Base-by-base conservation (phyloP, 2,797 vertebrate species). In the Falco novaeseelandiae region DNA sequence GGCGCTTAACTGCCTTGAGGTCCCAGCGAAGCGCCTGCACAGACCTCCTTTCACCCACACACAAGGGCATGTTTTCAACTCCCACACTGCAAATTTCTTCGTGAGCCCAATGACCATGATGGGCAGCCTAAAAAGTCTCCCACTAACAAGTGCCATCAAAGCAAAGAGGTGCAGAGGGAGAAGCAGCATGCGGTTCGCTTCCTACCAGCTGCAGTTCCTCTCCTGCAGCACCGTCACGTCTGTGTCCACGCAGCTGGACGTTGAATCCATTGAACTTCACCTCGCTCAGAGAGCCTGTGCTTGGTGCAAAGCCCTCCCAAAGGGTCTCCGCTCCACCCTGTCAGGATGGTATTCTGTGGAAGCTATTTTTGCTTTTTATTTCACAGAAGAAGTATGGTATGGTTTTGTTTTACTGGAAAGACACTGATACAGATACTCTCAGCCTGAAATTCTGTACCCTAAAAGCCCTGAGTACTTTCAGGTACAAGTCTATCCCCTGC, bases 361-460 rank as follows among this genome's bases (percentile, higher is more conserved):
- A 80, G 9, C 30, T 71, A 30, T 30, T 70, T 85, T 83, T 76
- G 14, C 6, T 70, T 91, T 80, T 82, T 86, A 63, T 87, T 96
- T 92, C 42, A 81, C 36, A 89, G 59, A 48, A 73, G 42, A 88
- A 58, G 8, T 48, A 48, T 51, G 49, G 76, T 32, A n/a, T 1
- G 8, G 14, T 78, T 90, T 83, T 83, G 30, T 83, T 92, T 93
- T 63, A 83, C 48, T 65, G 32, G 19, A 57, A 76, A 65, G 63
- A 51, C 63, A 62, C 54, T 49, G 52, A 57, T 52, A 49, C 54
- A 67, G 42, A 59, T n/a, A 38, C 52, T 71, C 52, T 91, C 36
- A 61, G 40, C 32, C 71, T 95, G 80, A 94, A 96, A 89, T 62
- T 86, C 86, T 58, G 34, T 82, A 38, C 61, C 42, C 95, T 83